Base-by-base conservation (phyloP, 2,797 vertebrate genomes). In the Myiotriccus ornatus region DNA sequence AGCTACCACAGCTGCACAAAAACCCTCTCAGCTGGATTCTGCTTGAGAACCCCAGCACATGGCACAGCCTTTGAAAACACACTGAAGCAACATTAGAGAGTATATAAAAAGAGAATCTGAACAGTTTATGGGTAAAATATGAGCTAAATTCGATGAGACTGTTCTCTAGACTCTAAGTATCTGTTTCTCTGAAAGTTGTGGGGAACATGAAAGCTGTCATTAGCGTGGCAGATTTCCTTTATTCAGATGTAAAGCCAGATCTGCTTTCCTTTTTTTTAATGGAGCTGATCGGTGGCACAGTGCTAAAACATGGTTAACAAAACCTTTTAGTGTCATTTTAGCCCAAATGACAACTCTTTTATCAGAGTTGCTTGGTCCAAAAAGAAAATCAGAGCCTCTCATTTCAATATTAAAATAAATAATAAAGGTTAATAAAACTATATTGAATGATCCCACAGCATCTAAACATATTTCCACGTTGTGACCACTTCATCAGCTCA, bases 101-200 rank as follows among this genome's bases (percentile, higher is more conserved):
- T 43, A 28, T 57, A 84, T 85, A 90, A 91, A 92, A 94, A 80
- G 84, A 92, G 84, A 90, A 71, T 89, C 74, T 87, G 80, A 89
- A 83, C 49, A 74, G 41, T 77, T 88, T 74, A 35, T 80, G 2
- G 4, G 81, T 74, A 75, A 94, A 96, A 93, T 67, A 53, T 46
- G 71, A 87, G 64, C 86, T 90, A 90, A 87, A 94, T 93, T 90
- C 77, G 93, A 83, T 80, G 81, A 87, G 88, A 50, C 68, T 80
- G 53, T 83, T 68, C 89, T 95, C 81, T 92, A 71, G 78, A 85
- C 78, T 89, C 37, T 19, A 68, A 86, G 57, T 68, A 39, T 65
- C 83, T 84, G 67, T 94, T 69, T 84, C 90, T 53, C 2, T 87
- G 83, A 60, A 84, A 82, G 71, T 32, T 67, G 50, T 32, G 57